Conservation (phyloP, 2,797 vertebrate species). For the Pempheris klunzingeri region DNA sequence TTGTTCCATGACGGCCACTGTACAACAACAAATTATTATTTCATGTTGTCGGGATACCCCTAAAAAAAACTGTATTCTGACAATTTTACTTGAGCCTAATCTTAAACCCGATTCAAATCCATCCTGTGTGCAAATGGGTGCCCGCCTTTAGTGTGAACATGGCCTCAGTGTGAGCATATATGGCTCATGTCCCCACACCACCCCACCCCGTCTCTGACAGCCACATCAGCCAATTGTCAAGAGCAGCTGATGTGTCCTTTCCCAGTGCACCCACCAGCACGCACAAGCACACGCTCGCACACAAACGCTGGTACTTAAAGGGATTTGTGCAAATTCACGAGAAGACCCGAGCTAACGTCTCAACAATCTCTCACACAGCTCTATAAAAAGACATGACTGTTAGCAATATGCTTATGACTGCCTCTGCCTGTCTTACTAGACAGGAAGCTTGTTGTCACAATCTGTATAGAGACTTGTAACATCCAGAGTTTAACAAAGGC, state of each 20-base stretch:
- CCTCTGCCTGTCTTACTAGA: background rate
- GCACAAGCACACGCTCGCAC: constrained; percentile 3
- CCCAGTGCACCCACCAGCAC: constrained; percentile 39
- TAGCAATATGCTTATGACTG: constrained; percentile 19
- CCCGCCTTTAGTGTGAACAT: constrained; percentile 20
- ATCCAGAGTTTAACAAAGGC: constrained; percentile 1
- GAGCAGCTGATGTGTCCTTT: constrained; percentile 67
- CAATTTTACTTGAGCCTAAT: background rate
- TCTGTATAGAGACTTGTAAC: background rate
- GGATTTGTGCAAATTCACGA: constrained; percentile 56
- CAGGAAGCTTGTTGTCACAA: constrained; percentile 15
- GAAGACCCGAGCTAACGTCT: constrained; percentile 37
- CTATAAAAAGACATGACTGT: constrained; percentile 46
- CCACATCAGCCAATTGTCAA: constrained; percentile 73
- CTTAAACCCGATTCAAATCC: background rate
- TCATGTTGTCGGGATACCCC: too few relatives aligned
- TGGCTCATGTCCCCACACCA: constrained; percentile 4
- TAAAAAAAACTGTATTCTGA: background rate
- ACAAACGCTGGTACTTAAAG: constrained; percentile 14
- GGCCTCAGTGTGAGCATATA: constrained; percentile 26
- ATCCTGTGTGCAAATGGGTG: background rate
- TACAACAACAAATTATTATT: too few relatives aligned
- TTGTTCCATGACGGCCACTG: too few relatives aligned
- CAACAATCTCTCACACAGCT: constrained; percentile 38
- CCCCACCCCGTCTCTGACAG: constrained; percentile 44